These are phyloP conservation scores for Orchesella cincta DNA, from an alignment of 1,140 invertebrate species.

Conservation along the genomic window DNA sequence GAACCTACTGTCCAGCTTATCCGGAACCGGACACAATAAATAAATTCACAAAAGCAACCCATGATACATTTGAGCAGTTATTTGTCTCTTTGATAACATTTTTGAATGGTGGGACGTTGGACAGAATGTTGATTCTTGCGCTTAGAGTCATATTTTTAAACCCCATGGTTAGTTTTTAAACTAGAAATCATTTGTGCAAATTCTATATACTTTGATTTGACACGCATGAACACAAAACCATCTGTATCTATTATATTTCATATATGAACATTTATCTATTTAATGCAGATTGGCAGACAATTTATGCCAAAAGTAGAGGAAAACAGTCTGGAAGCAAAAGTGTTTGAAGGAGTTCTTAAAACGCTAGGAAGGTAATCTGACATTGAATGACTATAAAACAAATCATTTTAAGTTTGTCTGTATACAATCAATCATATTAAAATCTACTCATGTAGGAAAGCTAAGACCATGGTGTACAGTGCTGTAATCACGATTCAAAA, in stretches of 20 bases:
- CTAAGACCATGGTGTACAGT: background rate
- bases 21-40: background rate
- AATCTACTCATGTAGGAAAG: conserved; percentile 1
- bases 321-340: background rate
- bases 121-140: conserved; percentile 11
- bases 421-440: background rate
- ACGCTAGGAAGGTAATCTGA: background rate
- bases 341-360: background rate
- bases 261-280: background rate
- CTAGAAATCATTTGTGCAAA: background rate
- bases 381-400: background rate
- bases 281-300: background rate
- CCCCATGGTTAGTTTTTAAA: conserved; percentile 1
- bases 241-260: background rate
- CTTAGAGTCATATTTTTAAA: conserved; percentile 16
- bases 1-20: conserved; percentile 15
- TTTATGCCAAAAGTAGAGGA: background rate
- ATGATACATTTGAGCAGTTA: conserved; percentile 6
- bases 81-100: background rate
- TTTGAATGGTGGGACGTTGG: background rate
- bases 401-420: background rate
- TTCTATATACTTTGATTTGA: no score
- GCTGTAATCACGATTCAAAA: background rate
- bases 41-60: background rate
- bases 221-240: background rate